Evolutionary conservation across 2,888 invertebrate species (phyloP).

Genomic region (Trichopoda pennipes): DNA sequence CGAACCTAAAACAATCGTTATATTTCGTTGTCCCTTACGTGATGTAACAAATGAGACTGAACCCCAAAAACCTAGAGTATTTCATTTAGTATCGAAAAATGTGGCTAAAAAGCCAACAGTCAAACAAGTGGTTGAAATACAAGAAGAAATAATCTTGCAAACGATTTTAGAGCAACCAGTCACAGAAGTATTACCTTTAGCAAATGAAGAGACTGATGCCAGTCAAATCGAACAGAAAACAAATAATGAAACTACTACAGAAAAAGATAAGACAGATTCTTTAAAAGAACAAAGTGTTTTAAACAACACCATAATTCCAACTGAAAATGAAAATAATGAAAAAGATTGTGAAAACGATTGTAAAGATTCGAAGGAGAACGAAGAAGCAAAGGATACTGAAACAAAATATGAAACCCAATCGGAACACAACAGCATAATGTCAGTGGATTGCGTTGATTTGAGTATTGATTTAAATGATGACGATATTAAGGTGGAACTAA

Average conservation of each 20-base stretch:
- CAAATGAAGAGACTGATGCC: neutral
- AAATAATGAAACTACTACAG: neutral
- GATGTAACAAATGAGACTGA: constrained; percentile 14
- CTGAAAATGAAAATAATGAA: neutral
- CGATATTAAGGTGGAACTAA: neutral
- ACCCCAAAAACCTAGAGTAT: constrained; percentile 51
- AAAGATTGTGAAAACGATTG: neutral
- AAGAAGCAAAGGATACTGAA: neutral
- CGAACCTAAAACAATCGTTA: constrained; percentile 6
- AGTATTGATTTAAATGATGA: constrained; percentile 41
- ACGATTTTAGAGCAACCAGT: neutral
- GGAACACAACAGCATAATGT: neutral
- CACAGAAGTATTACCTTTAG: neutral
- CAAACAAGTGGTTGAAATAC: constrained; percentile 50
- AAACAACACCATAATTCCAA: constrained; percentile 10
- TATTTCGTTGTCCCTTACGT: constrained; percentile 44
- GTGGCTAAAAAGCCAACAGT: neutral
- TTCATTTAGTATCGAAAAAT: constrained; percentile 23
- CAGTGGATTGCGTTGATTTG: constrained; percentile 56
- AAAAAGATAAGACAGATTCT: neutral
- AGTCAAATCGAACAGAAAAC: neutral
- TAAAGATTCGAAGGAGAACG: neutral
- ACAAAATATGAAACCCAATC: constrained; percentile 7
- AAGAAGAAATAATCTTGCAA: constrained; percentile 42
- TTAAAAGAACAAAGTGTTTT: constrained; percentile 3